Base-by-base conservation (phyloP, 2,113 vertebrate species). In the Oncorhynchus mykiss region DNA sequence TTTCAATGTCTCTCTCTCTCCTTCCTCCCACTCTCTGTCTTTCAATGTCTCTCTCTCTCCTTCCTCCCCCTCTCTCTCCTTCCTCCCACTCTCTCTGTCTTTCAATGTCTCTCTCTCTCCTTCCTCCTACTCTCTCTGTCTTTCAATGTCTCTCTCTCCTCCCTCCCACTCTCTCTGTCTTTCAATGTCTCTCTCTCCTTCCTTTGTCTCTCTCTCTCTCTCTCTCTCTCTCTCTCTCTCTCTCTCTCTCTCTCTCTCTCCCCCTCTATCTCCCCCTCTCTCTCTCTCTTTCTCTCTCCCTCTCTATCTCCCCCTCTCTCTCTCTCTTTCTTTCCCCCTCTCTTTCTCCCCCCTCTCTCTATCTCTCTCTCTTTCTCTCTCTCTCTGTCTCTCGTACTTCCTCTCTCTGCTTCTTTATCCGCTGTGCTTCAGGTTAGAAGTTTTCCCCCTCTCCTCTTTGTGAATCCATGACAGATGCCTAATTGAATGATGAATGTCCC, bases 401-500 rank as follows among this genome's bases (percentile, higher is more conserved):
- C n/a, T 88, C 84, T 82, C 92, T 91, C 49, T 45, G 12, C 72
- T 45, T 9, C 65, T 60, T 49, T 72, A 20, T 72, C 91, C 74
- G 49, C 89, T 54, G 48, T 27, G 31, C 93, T 92, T 94, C 89
- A 93, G 92, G 93, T 94, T 92, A 93, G 89, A 94, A 94, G 89
- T 94, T 92, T 94, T 94, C 91, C 39, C 76, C 51, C 90, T 94
- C 93, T 96, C 51, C 90, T 94, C 93, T 96, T 94, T 96, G 94
- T 96, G 94, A 93, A 93, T 91, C 85, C 87, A 85, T 97, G 97
- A 97, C 97, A 99, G 96, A 95, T 96, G 96, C 96, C 94, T 99
- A 99, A 99, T 98, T 99, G 96, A 98, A 99, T 99, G 98, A 99
- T 97, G 96, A 96, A 99, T 99, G 97, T 97, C 92, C 95, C 94